A percentile compares a stretch with the other conserved stretches of the same genome.
Conservation (phyloP, 2,113 vertebrate species). For the Plestiodon gilberti region DNA sequence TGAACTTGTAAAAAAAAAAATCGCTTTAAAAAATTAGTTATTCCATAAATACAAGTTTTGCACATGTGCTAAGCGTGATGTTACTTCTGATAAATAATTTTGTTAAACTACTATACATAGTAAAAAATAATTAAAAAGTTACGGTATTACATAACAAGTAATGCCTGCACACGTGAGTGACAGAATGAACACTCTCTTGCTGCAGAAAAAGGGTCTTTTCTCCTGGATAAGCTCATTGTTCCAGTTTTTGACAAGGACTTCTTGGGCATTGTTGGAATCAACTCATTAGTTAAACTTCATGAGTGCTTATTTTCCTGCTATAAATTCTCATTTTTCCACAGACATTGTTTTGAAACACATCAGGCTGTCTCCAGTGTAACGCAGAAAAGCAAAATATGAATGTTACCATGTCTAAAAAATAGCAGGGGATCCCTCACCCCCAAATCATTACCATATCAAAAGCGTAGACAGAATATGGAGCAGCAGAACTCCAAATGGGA, state of each 20-base stretch:
- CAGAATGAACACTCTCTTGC: background rate
- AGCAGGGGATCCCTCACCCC: background rate
- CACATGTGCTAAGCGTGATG: too few species aligned
- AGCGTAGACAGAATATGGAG: conserved; percentile 1
- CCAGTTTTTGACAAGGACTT: background rate
- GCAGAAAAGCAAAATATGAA: background rate
- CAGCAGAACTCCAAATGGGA: background rate
- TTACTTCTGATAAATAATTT: too few species aligned
- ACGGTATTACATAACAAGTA: too few species aligned
- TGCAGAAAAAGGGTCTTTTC: background rate
- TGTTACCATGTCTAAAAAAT: background rate
- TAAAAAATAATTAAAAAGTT: background rate
- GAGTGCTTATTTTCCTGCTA: background rate
- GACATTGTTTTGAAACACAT: background rate
- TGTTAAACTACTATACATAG: too few species aligned
- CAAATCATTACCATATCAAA: conserved; percentile 10
- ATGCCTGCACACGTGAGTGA: background rate
- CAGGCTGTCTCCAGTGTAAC: background rate
- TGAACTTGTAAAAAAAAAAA: too few species aligned
- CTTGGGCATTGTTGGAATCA: background rate
- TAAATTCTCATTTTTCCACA: background rate
- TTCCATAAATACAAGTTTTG: too few species aligned
- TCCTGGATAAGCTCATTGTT: background rate
- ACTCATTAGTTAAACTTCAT: background rate
- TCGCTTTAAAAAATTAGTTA: too few species aligned